Percentiles rank a stretch among this genome's conserved stretches.
Evolutionary conservation across 2,888 invertebrate genomes (phyloP).

Genomic region (Calliopum simillimum): DNA sequence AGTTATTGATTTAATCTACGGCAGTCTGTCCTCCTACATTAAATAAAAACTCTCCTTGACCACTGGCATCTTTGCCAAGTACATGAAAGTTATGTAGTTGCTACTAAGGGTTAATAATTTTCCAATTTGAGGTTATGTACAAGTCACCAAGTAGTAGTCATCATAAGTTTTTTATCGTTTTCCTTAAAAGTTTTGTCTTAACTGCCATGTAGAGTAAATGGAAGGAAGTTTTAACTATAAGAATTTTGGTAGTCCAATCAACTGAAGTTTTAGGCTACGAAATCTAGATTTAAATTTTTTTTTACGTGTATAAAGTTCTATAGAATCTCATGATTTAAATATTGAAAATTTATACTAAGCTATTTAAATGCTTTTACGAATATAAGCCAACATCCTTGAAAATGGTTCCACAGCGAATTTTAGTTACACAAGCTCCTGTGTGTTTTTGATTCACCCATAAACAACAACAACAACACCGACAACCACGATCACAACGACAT

Average conservation of each 20-base stretch:
- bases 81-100: slow-evolving; percentile 26
- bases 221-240: too few relatives aligned
- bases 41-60: slow-evolving; percentile 50
- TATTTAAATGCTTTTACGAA: not conserved
- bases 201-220: too few relatives aligned
- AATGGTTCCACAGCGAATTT: not conserved
- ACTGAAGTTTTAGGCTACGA: too few relatives aligned
- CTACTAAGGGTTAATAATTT: slow-evolving; percentile 57
- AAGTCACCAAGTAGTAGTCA: not conserved
- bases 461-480: not conserved
- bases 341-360: too few relatives aligned
- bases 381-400: not conserved
- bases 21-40: not conserved
- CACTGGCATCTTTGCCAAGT: slow-evolving; percentile 38
- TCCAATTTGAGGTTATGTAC: slow-evolving; percentile 52
- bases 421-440: not conserved
- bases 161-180: too few relatives aligned
- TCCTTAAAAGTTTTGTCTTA: too few relatives aligned
- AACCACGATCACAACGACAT: slow-evolving; percentile 24
- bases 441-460: slow-evolving; percentile 40
- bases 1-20: slow-evolving; percentile 24
- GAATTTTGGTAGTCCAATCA: too few relatives aligned
- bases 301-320: too few relatives aligned
- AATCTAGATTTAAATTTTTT: too few relatives aligned
- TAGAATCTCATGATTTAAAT: too few relatives aligned